Percentiles rank a stretch among this genome's conserved stretches.
Evolutionary conservation across 1,140 invertebrate species (phyloP).

Genomic region (Magallana angulata): DNA sequence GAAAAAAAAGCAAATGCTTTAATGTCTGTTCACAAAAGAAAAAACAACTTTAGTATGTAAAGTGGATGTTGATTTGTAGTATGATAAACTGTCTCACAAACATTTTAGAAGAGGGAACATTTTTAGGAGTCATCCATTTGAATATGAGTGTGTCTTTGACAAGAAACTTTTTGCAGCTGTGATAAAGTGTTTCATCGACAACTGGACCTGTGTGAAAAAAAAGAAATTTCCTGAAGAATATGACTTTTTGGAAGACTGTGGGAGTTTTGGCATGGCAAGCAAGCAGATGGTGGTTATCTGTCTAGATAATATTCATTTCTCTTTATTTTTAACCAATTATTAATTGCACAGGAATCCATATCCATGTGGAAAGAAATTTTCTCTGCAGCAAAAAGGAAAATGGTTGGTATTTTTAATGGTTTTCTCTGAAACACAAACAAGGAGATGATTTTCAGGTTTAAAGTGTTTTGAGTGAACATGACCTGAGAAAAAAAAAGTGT

Average conservation of each 20-base stretch:
- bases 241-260: background rate
- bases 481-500: too few relatives aligned
- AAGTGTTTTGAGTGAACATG: background rate
- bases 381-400: constrained; percentile 2
- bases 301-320: constrained; percentile 23
- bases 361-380: background rate
- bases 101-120: constrained; percentile 4
- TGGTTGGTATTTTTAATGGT: constrained; percentile 43
- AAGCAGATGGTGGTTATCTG: constrained; percentile 12
- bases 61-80: constrained; percentile 9
- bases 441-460: background rate
- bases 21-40: constrained; percentile 19
- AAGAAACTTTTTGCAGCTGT: constrained; percentile 23
- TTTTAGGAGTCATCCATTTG: constrained; percentile 19
- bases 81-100: constrained; percentile 24
- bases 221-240: background rate
- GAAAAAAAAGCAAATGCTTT: constrained; percentile 14
- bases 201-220: background rate
- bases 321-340: constrained; percentile 16
- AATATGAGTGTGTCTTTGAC: background rate
- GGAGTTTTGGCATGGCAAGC: constrained; percentile 16
- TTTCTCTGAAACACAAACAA: constrained; percentile 9
- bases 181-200: constrained; percentile 11
- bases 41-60: background rate
- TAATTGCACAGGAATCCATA: constrained; percentile 5